phyloP scores from a whole-genome alignment of 2,888 invertebrate species.

The Yponomeuta plumbellus region DNA sequence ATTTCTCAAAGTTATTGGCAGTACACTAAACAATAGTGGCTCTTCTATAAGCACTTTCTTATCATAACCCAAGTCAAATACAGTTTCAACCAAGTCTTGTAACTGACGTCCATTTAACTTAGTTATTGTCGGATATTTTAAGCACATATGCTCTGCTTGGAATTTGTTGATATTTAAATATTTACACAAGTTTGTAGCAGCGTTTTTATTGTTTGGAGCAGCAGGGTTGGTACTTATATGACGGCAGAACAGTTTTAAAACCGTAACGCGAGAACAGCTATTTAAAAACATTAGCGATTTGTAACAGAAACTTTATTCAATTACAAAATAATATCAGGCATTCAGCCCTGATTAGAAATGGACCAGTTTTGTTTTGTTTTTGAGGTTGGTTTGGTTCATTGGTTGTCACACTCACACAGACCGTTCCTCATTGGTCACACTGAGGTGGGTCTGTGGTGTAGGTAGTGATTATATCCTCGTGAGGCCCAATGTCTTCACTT shows the following conservation, averaged over 20 bases:
- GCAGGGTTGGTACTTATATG: slow-evolving; percentile 4
- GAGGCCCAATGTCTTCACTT: too few relatives aligned
- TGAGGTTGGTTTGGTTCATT: too few relatives aligned
- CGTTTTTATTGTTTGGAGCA: background rate
- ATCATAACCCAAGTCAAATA: slow-evolving; percentile 48
- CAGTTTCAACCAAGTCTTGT: slow-evolving; percentile 36
- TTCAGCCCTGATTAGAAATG: too few relatives aligned
- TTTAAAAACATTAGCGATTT: slow-evolving; percentile 21
- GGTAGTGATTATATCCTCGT: too few relatives aligned
- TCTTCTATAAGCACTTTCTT: slow-evolving; percentile 41
- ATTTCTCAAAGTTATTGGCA: slow-evolving; percentile 56
- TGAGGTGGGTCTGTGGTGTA: too few relatives aligned
- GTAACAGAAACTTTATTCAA: background rate
- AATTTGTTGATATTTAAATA: slow-evolving; percentile 44
- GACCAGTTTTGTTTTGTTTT: too few relatives aligned
- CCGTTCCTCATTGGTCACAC: too few relatives aligned
- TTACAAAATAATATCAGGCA: too few relatives aligned
- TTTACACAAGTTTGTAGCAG: slow-evolving; percentile 36
- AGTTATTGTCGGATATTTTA: slow-evolving; percentile 52
- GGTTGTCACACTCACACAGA: too few relatives aligned
- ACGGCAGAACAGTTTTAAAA: slow-evolving; percentile 18
- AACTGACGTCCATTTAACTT: slow-evolving; percentile 44
- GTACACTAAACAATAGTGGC: slow-evolving; percentile 50
- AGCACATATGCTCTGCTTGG: slow-evolving; percentile 45
- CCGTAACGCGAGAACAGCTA: slow-evolving; percentile 21